Conservation (phyloP, 1,140 invertebrate genomes). For the Alviniconcha marisindica region DNA sequence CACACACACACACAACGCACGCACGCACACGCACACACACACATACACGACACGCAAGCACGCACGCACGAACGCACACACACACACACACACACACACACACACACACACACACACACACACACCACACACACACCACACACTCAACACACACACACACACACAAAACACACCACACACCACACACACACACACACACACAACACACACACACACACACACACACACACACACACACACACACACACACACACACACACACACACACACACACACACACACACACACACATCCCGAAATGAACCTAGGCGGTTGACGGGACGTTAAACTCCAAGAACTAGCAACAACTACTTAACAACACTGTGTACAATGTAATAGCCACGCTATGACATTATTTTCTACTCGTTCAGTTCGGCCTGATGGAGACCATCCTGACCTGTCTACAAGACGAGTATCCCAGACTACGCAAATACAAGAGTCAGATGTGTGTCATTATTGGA, state of each 20-base stretch:
- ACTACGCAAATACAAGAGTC: conserved; percentile 59
- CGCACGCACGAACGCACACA: no score
- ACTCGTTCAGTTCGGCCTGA: conserved; percentile 84
- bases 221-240: not conserved
- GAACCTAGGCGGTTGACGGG: no score
- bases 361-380: not conserved
- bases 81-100: no score
- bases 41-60: no score
- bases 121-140: no score
- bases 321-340: not conserved
- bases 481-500: conserved; percentile 57
- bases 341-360: not conserved
- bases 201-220: no score
- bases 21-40: no score
- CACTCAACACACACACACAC: no score
- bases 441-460: conserved; percentile 83
- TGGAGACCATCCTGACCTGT: conserved; percentile 86
- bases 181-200: no score
- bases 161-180: no score
- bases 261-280: conserved; percentile 28
- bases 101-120: conserved; percentile 27
- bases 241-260: no score
- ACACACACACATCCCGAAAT: conserved; percentile 4
- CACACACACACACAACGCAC: no score
- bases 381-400: not conserved